These are phyloP conservation scores for Lepidurus couesii DNA, from an alignment of 1,140 invertebrate species.

Conservation along the genomic window DNA sequence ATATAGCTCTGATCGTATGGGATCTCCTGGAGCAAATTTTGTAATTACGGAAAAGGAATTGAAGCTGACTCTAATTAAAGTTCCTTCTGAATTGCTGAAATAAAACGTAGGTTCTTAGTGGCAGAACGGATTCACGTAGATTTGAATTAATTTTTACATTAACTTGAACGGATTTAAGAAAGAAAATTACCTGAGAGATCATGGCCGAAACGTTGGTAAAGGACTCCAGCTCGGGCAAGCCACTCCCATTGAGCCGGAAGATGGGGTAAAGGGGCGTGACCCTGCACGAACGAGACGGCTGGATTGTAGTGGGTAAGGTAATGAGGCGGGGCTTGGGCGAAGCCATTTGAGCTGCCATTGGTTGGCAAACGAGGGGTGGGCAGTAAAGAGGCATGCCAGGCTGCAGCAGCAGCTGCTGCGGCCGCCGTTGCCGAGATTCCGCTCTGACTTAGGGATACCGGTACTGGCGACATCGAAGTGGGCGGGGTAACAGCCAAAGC, in stretches of 20 bases:
- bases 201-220: slow-evolving; percentile 35
- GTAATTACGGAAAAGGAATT: background rate
- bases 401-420: slow-evolving; percentile 43
- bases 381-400: slow-evolving; percentile 2
- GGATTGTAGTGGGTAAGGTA: slow-evolving; percentile 10
- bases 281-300: background rate
- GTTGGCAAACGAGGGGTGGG: background rate
- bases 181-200: slow-evolving; percentile 30
- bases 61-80: background rate
- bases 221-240: slow-evolving; percentile 35
- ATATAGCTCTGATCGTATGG: too few species aligned
- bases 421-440: slow-evolving; percentile 45
- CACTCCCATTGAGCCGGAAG: slow-evolving; percentile 35
- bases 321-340: slow-evolving; percentile 10
- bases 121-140: too few species aligned
- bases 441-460: background rate
- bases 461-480: background rate
- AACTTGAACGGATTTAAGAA: background rate
- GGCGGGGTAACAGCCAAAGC: background rate
- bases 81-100: too few species aligned
- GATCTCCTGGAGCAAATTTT: background rate
- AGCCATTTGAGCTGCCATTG: background rate
- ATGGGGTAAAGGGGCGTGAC: slow-evolving; percentile 3
- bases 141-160: too few species aligned
- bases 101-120: too few species aligned